A percentile compares a stretch with the other conserved stretches of the same genome.
Evolutionary conservation across 2,888 invertebrate genomes (phyloP).

Genomic region (Mesorhabditis belari): DNA sequence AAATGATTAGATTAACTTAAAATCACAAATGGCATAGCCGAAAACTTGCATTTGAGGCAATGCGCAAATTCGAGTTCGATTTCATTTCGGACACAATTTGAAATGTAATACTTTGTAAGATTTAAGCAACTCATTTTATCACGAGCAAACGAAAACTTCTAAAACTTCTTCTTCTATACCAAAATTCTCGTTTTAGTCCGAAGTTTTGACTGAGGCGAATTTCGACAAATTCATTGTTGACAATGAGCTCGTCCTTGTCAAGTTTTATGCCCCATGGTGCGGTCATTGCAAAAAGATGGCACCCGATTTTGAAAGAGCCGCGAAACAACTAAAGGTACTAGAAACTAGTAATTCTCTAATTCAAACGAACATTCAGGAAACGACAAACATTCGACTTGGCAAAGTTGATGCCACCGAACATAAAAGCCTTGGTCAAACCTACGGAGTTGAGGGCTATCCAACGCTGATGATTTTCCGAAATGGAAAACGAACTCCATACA

Average conservation of each 20-base stretch:
- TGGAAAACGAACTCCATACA: conserved; percentile 56
- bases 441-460: conserved; percentile 60
- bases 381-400: conserved; percentile 55
- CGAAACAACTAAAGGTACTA: conserved; percentile 49
- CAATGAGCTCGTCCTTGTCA: conserved; percentile 58
- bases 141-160: too few relatives aligned
- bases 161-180: conserved; percentile 1
- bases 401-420: conserved; percentile 61
- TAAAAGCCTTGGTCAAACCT: conserved; percentile 57
- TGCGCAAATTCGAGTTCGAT: too few relatives aligned
- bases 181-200: neutral
- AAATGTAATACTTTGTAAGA: too few relatives aligned
- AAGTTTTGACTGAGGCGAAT: conserved; percentile 46
- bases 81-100: too few relatives aligned
- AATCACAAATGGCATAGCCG: too few relatives aligned
- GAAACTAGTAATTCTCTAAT: conserved; percentile 12
- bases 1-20: too few relatives aligned
- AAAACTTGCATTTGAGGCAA: too few relatives aligned
- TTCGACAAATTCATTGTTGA: conserved; percentile 49
- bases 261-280: conserved; percentile 64
- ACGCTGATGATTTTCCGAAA: conserved; percentile 59
- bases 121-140: too few relatives aligned
- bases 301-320: conserved; percentile 60
- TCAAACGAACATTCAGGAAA: conserved; percentile 8
- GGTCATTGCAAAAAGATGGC: conserved; percentile 58